Evolutionary conservation across 2,113 vertebrate species (phyloP).

Genomic region (Opisthocomus hoazin): DNA sequence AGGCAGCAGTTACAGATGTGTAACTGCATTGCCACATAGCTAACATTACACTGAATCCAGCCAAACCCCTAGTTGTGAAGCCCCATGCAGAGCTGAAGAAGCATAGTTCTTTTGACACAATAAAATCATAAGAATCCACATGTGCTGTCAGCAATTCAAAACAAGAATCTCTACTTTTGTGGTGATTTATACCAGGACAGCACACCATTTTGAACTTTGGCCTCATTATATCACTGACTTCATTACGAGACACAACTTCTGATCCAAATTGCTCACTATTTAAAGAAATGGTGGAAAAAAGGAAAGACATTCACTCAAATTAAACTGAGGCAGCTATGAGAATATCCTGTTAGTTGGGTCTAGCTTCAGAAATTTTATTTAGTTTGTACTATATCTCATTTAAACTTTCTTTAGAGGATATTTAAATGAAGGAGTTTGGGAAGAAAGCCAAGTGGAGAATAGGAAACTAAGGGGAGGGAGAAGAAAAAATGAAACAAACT

Average conservation of each 20-base stretch:
- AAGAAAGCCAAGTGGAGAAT: neutral
- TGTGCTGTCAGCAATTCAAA: neutral
- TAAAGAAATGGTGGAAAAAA: neutral
- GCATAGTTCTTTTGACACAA: neutral
- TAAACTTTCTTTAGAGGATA: neutral
- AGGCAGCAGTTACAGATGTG: neutral
- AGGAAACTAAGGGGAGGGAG: neutral
- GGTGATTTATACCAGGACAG: neutral
- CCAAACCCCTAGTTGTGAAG: neutral
- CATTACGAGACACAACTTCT: neutral
- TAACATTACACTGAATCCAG: neutral
- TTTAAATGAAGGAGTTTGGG: neutral
- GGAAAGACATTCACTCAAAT: neutral
- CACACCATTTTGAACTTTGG: neutral
- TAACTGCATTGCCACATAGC: neutral
- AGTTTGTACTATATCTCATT: neutral
- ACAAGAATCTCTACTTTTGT: neutral
- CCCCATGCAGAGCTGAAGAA: neutral
- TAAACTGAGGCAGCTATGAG: neutral
- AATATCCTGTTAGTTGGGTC: neutral
- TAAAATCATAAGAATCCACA: neutral
- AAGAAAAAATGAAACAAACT: neutral
- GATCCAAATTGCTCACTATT: neutral
- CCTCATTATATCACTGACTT: neutral
- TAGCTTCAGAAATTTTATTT: neutral